Conservation (phyloP, 2,888 invertebrate species). For the Palloptera scutellata region DNA sequence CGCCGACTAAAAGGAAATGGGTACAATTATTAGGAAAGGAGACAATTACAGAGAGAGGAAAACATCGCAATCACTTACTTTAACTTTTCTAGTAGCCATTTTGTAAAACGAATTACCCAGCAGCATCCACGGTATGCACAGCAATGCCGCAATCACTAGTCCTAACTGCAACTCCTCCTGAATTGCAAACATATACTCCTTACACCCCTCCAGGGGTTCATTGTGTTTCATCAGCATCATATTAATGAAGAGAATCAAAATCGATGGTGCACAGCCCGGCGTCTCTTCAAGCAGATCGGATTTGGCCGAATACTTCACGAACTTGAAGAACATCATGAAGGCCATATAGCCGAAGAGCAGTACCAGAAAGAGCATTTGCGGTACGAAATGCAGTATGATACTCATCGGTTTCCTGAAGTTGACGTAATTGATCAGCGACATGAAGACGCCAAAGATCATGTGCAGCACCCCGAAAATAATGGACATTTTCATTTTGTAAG, state of each 20-base stretch:
- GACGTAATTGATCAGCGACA: conserved; percentile 80
- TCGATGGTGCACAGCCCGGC: conserved; percentile 75
- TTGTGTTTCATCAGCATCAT: conserved; percentile 75
- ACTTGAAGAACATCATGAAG: conserved; percentile 91
- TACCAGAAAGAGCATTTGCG: conserved; percentile 87
- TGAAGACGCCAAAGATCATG: conserved; percentile 92
- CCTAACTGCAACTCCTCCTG: conserved; percentile 78
- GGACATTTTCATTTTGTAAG: conserved; percentile 96
- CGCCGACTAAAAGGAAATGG: neutral
- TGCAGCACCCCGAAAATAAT: conserved; percentile 92
- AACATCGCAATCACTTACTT: conserved; percentile 10
- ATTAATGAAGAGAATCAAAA: conserved; percentile 80
- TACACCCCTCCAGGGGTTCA: conserved; percentile 64
- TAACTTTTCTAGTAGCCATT: conserved; percentile 66
- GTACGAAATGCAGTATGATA: conserved; percentile 85
- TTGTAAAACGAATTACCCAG: conserved; percentile 88
- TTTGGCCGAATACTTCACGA: conserved; percentile 73
- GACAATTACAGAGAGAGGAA: neutral
- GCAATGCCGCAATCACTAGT: conserved; percentile 79
- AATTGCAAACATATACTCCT: conserved; percentile 73
- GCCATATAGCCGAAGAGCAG: conserved; percentile 92
- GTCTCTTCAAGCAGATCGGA: conserved; percentile 61
- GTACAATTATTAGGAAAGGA: neutral
- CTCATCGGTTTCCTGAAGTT: conserved; percentile 75
- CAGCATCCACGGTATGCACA: conserved; percentile 94